Conservation (phyloP, 2,113 vertebrate species). For the Centrocercus urophasianus region DNA sequence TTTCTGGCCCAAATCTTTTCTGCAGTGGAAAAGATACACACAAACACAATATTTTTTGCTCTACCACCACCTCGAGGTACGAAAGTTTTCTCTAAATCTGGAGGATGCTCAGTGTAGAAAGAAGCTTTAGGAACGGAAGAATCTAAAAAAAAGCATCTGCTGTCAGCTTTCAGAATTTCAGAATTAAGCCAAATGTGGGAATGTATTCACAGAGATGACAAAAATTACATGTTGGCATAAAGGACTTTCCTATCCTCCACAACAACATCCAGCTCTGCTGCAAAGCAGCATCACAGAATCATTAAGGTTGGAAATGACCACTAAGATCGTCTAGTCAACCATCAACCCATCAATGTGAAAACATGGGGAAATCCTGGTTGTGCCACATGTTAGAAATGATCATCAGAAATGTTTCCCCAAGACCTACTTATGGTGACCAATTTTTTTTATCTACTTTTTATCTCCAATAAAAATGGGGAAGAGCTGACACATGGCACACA, state of each 20-base stretch:
- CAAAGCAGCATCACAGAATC: not conserved
- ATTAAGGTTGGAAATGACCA: no score
- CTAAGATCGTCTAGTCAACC: no score
- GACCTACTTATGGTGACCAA: not conserved
- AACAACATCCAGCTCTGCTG: not conserved
- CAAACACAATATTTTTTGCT: not conserved
- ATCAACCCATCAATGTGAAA: no score
- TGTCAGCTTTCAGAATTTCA: not conserved
- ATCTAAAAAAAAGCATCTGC: not conserved
- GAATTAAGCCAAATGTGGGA: not conserved
- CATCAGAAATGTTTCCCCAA: not conserved
- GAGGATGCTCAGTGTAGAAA: not conserved
- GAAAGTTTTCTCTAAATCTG: not conserved
- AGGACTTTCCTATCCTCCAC: not conserved
- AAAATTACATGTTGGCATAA: not conserved
- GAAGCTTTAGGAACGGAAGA: not conserved
- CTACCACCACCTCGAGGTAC: not conserved
- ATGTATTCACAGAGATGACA: not conserved
- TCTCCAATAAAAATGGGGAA: not conserved
- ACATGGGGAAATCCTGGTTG: not conserved
- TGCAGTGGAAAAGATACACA: not conserved
- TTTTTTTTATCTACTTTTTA: not conserved
- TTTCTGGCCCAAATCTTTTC: not conserved
- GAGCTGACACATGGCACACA: rapidly evolving
- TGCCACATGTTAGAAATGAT: not conserved